These are phyloP conservation scores for Limnephilus marmoratus DNA, from an alignment of 2,888 invertebrate species.

Conservation along the genomic window DNA sequence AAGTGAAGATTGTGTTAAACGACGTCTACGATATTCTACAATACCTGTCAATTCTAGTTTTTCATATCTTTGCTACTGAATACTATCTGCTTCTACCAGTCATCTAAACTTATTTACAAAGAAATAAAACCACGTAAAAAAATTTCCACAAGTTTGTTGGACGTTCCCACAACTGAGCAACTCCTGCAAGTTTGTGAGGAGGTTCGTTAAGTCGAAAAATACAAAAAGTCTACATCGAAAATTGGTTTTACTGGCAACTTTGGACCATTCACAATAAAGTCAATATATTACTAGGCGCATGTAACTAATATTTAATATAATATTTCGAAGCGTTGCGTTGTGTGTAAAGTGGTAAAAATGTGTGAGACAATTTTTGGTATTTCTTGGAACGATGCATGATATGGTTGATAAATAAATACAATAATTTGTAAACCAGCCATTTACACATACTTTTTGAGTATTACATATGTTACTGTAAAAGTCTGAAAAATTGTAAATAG, in stretches of 20 bases:
- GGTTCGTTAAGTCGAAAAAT: constrained; percentile 12
- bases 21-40: not conserved
- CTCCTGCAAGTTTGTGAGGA: not conserved
- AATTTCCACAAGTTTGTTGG: constrained; percentile 51
- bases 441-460: not conserved
- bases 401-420: constrained; percentile 3
- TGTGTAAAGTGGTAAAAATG: not conserved
- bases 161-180: constrained; percentile 56
- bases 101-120: not conserved
- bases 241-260: not conserved
- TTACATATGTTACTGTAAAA: not conserved
- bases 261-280: too few relatives aligned
- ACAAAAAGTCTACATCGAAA: not conserved
- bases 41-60: constrained; percentile 18
- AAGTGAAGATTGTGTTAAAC: not conserved
- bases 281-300: not conserved
- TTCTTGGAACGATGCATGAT: not conserved
- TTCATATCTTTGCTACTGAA: not conserved
- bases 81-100: not conserved
- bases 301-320: not conserved
- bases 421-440: constrained; percentile 43
- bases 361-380: not conserved
- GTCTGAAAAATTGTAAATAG: not conserved
- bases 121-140: not conserved
- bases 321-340: not conserved